These are phyloP conservation scores for Falco rusticolus DNA, from an alignment of 2,797 vertebrate species.

Conservation along the genomic window DNA sequence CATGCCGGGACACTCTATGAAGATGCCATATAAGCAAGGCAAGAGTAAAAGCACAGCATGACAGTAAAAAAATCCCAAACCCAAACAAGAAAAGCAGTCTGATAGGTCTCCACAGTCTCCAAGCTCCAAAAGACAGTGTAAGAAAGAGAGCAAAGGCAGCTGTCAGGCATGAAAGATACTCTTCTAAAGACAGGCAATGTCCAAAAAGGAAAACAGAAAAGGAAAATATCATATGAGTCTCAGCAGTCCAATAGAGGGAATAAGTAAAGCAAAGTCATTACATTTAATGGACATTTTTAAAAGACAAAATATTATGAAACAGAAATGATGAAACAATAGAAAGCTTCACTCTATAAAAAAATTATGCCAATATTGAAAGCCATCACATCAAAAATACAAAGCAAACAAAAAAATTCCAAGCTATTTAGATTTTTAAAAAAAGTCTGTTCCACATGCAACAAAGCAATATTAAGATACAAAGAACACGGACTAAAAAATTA, in stretches of 20 bases:
- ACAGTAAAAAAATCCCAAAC: neutral
- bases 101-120: neutral
- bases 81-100: neutral
- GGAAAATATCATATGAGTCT: neutral
- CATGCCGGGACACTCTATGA: neutral
- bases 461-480: neutral
- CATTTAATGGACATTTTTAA: neutral
- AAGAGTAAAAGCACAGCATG: neutral
- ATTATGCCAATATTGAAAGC: neutral
- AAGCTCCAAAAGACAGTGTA: neutral
- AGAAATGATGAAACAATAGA: constrained; percentile 24
- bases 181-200: neutral
- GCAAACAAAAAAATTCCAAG: neutral
- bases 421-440: neutral
- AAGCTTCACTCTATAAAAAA: neutral
- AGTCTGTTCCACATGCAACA: neutral
- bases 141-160: neutral
- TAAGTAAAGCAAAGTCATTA: constrained; percentile 5
- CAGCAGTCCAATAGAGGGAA: neutral
- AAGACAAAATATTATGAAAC: constrained; percentile 6
- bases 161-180: neutral
- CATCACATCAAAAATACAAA: neutral
- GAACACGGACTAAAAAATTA: neutral
- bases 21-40: neutral
- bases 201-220: constrained; percentile 23